Evolutionary conservation across 2,888 invertebrate genomes (phyloP).

Genomic region (Tenthredo notha): DNA sequence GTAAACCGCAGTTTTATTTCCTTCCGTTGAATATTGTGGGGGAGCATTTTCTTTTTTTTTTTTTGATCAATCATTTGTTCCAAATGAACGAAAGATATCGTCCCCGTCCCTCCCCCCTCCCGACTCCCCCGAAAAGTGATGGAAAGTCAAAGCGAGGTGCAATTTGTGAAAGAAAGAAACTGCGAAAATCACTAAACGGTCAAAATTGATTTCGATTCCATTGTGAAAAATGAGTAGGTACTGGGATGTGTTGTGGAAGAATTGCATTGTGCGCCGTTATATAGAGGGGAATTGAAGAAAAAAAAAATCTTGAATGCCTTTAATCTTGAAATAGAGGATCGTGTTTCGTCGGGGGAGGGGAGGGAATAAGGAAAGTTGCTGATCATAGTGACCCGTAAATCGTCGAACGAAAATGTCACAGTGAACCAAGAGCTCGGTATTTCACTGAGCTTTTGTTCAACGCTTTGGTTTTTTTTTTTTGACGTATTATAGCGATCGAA

Average conservation of each 20-base stretch:
- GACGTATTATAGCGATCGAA: neutral
- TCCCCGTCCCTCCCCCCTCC: too few relatives aligned
- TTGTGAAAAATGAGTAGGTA: neutral
- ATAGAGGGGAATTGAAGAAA: neutral
- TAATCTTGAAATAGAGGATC: neutral
- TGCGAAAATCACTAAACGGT: neutral
- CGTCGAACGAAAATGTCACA: neutral
- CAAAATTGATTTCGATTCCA: neutral
- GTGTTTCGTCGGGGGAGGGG: neutral
- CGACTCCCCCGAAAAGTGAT: neutral
- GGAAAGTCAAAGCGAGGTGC: neutral
- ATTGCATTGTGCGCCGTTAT: neutral
- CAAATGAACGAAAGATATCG: neutral
- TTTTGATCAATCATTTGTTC: neutral
- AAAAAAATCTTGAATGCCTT: neutral
- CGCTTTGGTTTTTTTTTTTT: neutral
- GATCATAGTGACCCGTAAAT: neutral
- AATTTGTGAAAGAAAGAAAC: neutral
- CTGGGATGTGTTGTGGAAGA: neutral
- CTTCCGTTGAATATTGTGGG: neutral
- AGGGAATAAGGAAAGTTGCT: neutral
- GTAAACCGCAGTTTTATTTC: neutral
- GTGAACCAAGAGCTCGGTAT: neutral
- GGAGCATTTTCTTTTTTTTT: neutral
- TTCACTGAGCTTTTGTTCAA: neutral